Conservation (phyloP, 2,113 vertebrate genomes). For the Chaetodon trifascialis region DNA sequence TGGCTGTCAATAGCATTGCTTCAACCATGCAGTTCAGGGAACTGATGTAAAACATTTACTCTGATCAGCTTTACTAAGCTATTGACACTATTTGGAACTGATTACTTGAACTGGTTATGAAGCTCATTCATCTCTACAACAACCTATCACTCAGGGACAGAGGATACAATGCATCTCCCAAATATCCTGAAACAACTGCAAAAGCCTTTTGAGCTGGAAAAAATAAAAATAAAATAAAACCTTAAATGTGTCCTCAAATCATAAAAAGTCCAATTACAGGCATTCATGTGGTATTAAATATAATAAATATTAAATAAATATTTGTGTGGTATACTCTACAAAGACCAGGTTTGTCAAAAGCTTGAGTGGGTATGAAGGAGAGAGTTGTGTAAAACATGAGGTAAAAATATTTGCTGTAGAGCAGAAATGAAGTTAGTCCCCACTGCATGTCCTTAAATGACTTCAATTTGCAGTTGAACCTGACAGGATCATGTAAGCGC, state of each 20-base stretch:
- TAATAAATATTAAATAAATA: too few relatives aligned
- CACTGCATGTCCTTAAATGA: constrained; percentile 1
- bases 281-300: neutral
- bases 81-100: neutral
- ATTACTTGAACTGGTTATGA: neutral
- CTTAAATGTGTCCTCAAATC: constrained; percentile 30
- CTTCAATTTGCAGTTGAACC: constrained; percentile 13
- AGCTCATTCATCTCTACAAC: neutral
- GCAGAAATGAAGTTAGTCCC: neutral
- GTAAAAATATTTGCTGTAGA: neutral
- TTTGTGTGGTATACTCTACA: neutral
- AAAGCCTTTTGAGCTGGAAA: constrained; percentile 1
- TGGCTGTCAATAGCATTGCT: too few relatives aligned
- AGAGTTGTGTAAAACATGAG: too few relatives aligned
- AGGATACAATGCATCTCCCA: neutral
- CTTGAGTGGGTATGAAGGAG: neutral
- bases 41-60: too few relatives aligned
- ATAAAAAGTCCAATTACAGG: constrained; percentile 25
- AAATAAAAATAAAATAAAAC: constrained; percentile 26
- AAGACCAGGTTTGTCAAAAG: neutral
- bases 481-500: constrained; percentile 29
- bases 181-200: neutral
- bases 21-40: too few relatives aligned
- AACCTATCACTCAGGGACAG: neutral
- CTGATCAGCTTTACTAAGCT: too few relatives aligned